phyloP scores from a whole-genome alignment of 1,140 invertebrate genomes.

The Neodiprion fabricii region DNA sequence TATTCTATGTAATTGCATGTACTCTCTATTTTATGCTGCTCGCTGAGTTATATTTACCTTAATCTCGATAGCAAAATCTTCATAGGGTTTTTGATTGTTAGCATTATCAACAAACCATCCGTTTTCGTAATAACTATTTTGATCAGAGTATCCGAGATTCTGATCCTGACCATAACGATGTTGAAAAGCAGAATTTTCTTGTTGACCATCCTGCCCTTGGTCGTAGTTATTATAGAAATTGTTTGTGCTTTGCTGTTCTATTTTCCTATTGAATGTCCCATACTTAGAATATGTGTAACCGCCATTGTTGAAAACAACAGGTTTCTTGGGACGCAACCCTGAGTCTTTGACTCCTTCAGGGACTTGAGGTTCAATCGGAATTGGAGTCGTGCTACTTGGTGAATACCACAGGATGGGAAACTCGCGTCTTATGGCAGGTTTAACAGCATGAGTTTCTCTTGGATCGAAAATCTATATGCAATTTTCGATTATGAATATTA shows the following conservation, averaged over 20 bases:
- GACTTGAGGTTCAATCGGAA: not conserved
- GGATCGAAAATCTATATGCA: slow-evolving; percentile 49
- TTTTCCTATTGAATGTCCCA: not conserved
- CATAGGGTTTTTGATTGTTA: not conserved
- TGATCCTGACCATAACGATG: not conserved
- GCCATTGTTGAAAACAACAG: not conserved
- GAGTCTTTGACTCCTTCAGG: not conserved
- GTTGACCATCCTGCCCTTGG: not conserved
- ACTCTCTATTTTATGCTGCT: too few relatives aligned
- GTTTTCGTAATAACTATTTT: slow-evolving; percentile 8
- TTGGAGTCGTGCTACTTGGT: not conserved
- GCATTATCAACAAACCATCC: slow-evolving; percentile 1
- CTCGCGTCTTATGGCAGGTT: slow-evolving; percentile 46
- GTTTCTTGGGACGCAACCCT: not conserved
- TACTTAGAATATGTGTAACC: not conserved
- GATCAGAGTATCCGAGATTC: not conserved
- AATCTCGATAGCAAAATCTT: not conserved
- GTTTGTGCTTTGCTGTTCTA: not conserved
- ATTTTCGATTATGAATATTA: not conserved
- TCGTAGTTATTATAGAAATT: not conserved
- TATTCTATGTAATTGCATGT: not conserved
- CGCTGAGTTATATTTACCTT: not conserved
- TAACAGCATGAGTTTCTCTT: slow-evolving; percentile 40
- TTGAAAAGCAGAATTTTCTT: not conserved
- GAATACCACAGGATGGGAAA: slow-evolving; percentile 40